phyloP scores from a whole-genome alignment of 1,140 invertebrate genomes.

The Limonius californicus region DNA sequence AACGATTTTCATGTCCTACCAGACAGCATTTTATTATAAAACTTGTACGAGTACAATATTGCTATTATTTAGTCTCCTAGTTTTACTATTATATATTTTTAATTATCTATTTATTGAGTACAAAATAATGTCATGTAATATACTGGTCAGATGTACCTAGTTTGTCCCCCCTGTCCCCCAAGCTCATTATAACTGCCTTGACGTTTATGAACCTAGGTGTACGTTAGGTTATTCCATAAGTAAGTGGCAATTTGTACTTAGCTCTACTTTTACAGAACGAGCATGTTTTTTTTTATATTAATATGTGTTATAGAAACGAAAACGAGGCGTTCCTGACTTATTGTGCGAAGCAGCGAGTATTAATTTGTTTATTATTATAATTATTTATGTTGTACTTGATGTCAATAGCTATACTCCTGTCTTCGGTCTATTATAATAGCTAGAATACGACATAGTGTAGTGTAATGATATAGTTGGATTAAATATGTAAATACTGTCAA shows the following conservation, averaged over 20 bases:
- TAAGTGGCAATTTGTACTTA: neutral
- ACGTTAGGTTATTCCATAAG: neutral
- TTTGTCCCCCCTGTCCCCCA: neutral
- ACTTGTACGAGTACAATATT: neutral
- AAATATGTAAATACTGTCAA: neutral
- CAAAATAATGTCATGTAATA: neutral
- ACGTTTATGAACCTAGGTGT: too few species aligned
- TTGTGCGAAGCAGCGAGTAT: too few species aligned
- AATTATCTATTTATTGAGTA: neutral
- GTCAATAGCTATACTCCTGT: neutral
- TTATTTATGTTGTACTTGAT: neutral
- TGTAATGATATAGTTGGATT: neutral
- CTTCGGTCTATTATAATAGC: neutral
- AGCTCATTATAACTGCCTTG: neutral
- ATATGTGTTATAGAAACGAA: neutral
- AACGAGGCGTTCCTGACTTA: too few species aligned
- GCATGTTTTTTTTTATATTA: neutral
- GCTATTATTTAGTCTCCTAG: neutral
- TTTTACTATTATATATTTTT: neutral
- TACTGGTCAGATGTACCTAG: neutral
- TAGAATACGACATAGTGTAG: neutral
- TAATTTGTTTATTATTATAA: neutral
- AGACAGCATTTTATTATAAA: neutral
- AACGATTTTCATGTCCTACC: neutral
- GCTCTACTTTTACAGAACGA: neutral